Evolutionary conservation across 2,888 invertebrate genomes (phyloP), one percentile per base, ranked within the genome.

Genomic region (Phymatocera aterrima): DNA sequence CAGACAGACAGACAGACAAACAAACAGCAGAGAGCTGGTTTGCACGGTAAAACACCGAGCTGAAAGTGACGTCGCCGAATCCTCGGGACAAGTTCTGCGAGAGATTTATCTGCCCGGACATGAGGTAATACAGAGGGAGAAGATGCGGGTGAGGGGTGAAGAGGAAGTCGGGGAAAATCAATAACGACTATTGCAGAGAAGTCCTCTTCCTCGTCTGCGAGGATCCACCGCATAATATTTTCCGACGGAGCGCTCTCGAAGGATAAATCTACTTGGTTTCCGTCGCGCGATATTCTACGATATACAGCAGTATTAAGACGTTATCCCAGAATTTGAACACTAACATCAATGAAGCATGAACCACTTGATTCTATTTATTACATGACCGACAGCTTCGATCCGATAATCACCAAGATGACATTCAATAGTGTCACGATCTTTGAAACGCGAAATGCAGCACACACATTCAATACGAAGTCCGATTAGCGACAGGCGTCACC

Each of bases 31-130:
- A 70, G 57, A 46, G 72, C n/a, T n/a, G n/a, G 60, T 24, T 37
- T 34, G 37, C 74, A 77, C 74, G 61, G 57, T 78, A 43, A 81
- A 82, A 75, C 77, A 78, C 79, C 64, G 28, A 24, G 24, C 65
- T 65, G 65, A 48, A 34, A 48, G 34, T 70, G 48, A 70, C 70
- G 48, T 70, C 40, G 48, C 48, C 18, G 31, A 70, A 70, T 70
- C 40, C 48, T 46, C 31, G 48, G 40, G 70, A 34, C 40, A 24
- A 70, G 48, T 31, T 70, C 34, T 31, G 37, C 8, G 61, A 37
- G 34, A 61, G 61, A 61, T 61, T 61, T 61, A 61, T 61, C 15
- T 61, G 15, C 61, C 61, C 61, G 61, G 37, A 61, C 37, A 61
- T 61, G 61, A 37, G 61, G 61, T 34, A 61, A 61, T 61, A 37